These are phyloP conservation scores for Drosophila nr. perissopoda DNA, from an alignment of 2,888 invertebrate genomes.

Conservation along the genomic window DNA sequence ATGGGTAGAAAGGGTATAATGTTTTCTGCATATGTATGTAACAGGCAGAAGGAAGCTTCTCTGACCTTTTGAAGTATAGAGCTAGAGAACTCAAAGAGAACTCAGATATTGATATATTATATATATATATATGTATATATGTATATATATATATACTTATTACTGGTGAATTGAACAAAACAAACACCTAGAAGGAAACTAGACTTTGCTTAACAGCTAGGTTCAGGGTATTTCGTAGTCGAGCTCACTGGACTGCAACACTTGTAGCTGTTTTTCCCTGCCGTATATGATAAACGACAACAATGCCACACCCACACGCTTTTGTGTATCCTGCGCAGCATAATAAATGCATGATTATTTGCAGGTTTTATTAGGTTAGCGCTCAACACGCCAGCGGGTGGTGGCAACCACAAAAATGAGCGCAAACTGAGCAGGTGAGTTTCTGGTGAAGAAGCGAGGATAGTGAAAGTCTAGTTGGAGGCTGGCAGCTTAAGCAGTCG, in stretches of 20 bases:
- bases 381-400: conserved; percentile 51
- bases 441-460: neutral
- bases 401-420: conserved; percentile 41
- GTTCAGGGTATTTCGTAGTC: neutral
- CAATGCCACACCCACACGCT: conserved; percentile 29
- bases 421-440: conserved; percentile 4
- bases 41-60: neutral
- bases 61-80: neutral
- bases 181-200: neutral
- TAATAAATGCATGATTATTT: conserved; percentile 81
- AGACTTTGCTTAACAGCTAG: neutral
- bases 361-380: conserved; percentile 71
- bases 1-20: neutral
- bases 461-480: neutral
- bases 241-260: neutral
- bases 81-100: neutral
- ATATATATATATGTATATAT: neutral
- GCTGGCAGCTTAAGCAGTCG: conserved; percentile 25
- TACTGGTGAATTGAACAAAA: neutral
- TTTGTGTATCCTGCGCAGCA: conserved; percentile 45
- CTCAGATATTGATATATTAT: neutral
- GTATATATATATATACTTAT: neutral
- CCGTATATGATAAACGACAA: conserved; percentile 53
- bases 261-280: conserved; percentile 1
- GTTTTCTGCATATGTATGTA: neutral